Evolutionary conservation across 2,113 vertebrate species (phyloP).

Genomic region (Egretta garzetta): DNA sequence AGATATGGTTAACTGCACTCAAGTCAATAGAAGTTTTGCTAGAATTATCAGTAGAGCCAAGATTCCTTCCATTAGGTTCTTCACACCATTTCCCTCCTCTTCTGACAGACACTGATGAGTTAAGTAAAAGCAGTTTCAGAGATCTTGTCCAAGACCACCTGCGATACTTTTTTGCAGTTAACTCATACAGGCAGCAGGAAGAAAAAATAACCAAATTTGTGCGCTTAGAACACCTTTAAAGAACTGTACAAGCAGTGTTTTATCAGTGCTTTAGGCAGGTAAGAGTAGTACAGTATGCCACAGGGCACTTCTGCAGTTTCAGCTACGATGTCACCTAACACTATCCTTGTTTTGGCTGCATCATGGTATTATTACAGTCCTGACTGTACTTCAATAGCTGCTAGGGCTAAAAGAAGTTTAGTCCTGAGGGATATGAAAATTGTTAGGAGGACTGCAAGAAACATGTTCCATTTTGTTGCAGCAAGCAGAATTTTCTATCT

Average conservation of each 20-base stretch:
- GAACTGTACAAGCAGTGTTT: fast-evolving
- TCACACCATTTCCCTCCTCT: neutral
- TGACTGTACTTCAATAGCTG: neutral
- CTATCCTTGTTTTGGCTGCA: neutral
- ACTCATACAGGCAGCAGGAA: neutral
- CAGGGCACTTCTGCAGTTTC: neutral
- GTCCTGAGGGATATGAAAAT: neutral
- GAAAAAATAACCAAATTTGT: neutral
- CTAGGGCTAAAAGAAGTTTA: neutral
- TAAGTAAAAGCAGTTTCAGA: neutral
- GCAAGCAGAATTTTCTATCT: neutral
- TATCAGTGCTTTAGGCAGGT: neutral
- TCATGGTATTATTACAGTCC: neutral
- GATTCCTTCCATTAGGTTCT: neutral
- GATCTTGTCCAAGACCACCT: neutral
- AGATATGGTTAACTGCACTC: neutral
- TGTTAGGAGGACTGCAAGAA: neutral
- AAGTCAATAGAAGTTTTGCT: neutral
- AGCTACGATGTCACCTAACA: neutral
- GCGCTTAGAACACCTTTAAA: neutral
- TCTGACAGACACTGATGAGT: neutral
- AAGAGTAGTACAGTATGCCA: neutral
- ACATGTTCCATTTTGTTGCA: neutral
- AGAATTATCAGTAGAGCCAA: neutral
- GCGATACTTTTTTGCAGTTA: neutral